phyloP scores from a whole-genome alignment of 2,113 vertebrate species.

The Theropithecus gelada region DNA sequence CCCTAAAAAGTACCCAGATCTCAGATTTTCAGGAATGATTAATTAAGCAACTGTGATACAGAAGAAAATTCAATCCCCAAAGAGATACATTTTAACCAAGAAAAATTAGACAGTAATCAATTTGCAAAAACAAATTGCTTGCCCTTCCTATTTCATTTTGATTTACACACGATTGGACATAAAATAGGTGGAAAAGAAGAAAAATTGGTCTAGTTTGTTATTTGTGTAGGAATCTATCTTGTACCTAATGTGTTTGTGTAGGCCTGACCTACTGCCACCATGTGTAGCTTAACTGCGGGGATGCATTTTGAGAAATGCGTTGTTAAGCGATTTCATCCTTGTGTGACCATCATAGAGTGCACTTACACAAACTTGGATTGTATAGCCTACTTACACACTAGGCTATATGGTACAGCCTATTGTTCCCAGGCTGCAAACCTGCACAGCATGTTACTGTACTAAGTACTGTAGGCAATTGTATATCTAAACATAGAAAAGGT shows the following conservation, averaged over 20 bases:
- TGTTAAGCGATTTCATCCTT: neutral
- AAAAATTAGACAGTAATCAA: neutral
- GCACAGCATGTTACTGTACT: neutral
- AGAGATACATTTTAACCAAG: neutral
- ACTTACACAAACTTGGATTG: neutral
- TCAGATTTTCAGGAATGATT: neutral
- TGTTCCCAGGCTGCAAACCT: neutral
- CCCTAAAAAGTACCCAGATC: neutral
- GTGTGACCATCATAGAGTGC: neutral
- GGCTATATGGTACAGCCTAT: neutral
- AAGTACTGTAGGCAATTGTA: neutral
- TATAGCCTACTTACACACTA: neutral
- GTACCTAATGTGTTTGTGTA: neutral
- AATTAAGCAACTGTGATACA: neutral
- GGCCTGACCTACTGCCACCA: neutral
- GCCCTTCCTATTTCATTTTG: neutral
- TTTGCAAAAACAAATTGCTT: neutral
- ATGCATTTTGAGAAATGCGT: neutral
- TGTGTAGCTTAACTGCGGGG: neutral
- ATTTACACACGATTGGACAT: slow-evolving; percentile 21
- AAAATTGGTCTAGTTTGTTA: neutral
- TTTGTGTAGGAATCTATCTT: neutral
- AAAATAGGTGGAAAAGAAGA: slow-evolving; percentile 17
- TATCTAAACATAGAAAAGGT: neutral
- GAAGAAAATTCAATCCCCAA: neutral